Evolutionary conservation across 2,113 vertebrate species (phyloP), one percentile per base, ranked within the genome.

Genomic region (Epinephelus lanceolatus): DNA sequence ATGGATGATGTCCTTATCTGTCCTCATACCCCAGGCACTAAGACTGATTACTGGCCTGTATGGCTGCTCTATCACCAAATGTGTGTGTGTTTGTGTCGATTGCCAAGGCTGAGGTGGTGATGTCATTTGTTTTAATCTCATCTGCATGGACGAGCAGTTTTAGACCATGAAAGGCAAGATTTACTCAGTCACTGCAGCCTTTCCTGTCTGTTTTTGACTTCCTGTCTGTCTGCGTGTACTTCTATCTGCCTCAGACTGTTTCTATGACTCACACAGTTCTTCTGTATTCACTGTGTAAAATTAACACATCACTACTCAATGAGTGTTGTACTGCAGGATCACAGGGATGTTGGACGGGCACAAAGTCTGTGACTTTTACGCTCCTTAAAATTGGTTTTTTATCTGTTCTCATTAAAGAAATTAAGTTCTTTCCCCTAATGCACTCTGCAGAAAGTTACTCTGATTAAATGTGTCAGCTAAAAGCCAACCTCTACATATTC

Each of bases 71-170:
- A 40, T 85, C 78, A 77, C 37, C 40, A 83, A 78, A 72, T 77
- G 61, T 55, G 49, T 52, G 49, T 65, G 49, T 37, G 33, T 37
- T 6, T 37, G 33, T 37, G 33, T 61, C 66, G 67, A 68, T 68
- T 76, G 78, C 76, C 74, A 73, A 77, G 21, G 49, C 62, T 78
- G 67, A 76, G 40, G 62, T 19, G 23, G 51, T 86, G 82, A 93
- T 87, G 80, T 88, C 33, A 90, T 89, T 88, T 55, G 67, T 78
- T 87, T 85, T 71, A 83, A 84, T 87, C 84, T 69, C 76, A 88
- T 89, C 76, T 89, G 73, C 63, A 70, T 82, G 63, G 72, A 61
- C 51, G 13, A 18, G 71, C 71, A 9, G 11, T 73, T 76, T 85
- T 62, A 86, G 57, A 66, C 70, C 81, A 80, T 71, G 51, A 84